Percentiles rank a stretch among this genome's conserved stretches.
Conservation (phyloP, 2,888 invertebrate species). For the Dasysyrphus tricinctus region DNA sequence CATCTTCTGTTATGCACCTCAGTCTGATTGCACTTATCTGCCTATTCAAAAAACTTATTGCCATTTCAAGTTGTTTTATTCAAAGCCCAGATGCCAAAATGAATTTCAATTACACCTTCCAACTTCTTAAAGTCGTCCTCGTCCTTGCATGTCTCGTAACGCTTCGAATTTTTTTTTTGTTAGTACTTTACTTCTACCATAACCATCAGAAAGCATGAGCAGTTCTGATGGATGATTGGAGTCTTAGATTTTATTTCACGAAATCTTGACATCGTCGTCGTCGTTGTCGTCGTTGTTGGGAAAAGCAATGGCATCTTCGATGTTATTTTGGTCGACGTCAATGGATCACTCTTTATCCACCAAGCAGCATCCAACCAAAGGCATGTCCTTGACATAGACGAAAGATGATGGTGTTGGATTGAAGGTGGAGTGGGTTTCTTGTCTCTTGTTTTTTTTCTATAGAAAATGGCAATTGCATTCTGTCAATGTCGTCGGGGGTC, state of each 20-base stretch:
- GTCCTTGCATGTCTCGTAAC: neutral
- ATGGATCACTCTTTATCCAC: constrained; percentile 46
- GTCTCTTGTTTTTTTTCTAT: constrained; percentile 42
- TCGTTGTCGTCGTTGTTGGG: constrained; percentile 26
- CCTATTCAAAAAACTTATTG: constrained; percentile 68
- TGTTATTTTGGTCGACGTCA: constrained; percentile 48
- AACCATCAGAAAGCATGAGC: constrained; percentile 11
- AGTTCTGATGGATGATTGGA: constrained; percentile 30
- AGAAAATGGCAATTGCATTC: constrained; percentile 69
- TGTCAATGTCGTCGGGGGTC: constrained; percentile 58
- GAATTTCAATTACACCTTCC: constrained; percentile 69
- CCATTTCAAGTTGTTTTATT: constrained; percentile 69
- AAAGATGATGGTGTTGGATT: constrained; percentile 44
- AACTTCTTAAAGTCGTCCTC: neutral
- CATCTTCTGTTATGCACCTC: constrained; percentile 64
- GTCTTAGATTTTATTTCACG: constrained; percentile 54
- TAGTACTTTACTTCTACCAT: constrained; percentile 13
- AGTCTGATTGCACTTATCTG: constrained; percentile 69
- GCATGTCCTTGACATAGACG: constrained; percentile 66
- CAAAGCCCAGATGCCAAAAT: constrained; percentile 66
- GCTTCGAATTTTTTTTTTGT: neutral
- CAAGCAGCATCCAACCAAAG: constrained; percentile 1
- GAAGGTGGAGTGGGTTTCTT: constrained; percentile 9
- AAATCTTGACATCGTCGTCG: constrained; percentile 36
- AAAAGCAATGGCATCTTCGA: constrained; percentile 42